A percentile compares a stretch with the other conserved stretches of the same genome.
Conservation (phyloP, 2,797 vertebrate genomes). For the Enoplosus armatus region DNA sequence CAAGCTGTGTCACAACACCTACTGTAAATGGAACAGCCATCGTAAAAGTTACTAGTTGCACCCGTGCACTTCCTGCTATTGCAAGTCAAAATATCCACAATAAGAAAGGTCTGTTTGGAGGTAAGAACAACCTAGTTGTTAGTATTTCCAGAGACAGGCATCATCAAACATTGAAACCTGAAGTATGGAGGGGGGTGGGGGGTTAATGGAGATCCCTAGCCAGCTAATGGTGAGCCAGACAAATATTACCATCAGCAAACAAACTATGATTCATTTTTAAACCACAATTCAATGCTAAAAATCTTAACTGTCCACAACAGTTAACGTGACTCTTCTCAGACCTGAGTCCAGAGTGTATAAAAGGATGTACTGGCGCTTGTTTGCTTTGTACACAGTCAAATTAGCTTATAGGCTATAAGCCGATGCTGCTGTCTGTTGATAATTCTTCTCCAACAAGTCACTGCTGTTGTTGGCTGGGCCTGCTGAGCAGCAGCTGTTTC, state of each 20-base stretch:
- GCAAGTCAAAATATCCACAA: not conserved
- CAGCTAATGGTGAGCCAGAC: too few relatives aligned
- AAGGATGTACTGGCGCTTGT: not conserved
- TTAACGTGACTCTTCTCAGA: not conserved
- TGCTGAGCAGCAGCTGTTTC: not conserved
- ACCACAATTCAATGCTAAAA: not conserved
- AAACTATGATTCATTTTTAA: not conserved
- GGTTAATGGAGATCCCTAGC: too few relatives aligned
- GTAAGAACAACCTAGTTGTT: not conserved
- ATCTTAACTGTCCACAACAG: too few relatives aligned
- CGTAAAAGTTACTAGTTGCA: not conserved
- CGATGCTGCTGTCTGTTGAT: not conserved
- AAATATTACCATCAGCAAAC: too few relatives aligned
- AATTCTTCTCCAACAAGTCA: not conserved
- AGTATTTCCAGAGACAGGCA: not conserved
- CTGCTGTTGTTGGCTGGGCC: not conserved
- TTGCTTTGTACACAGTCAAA: not conserved
- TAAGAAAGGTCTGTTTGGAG: not conserved
- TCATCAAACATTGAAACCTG: not conserved
- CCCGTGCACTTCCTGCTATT: not conserved
- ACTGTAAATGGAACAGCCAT: not conserved
- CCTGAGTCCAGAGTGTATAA: not conserved
- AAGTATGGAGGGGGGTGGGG: not conserved
- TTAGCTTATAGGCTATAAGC: not conserved
- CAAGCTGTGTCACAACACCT: conserved; percentile 3